These are phyloP conservation scores for Decapterus maruadsi DNA, from an alignment of 2,797 vertebrate genomes.

Conservation along the genomic window DNA sequence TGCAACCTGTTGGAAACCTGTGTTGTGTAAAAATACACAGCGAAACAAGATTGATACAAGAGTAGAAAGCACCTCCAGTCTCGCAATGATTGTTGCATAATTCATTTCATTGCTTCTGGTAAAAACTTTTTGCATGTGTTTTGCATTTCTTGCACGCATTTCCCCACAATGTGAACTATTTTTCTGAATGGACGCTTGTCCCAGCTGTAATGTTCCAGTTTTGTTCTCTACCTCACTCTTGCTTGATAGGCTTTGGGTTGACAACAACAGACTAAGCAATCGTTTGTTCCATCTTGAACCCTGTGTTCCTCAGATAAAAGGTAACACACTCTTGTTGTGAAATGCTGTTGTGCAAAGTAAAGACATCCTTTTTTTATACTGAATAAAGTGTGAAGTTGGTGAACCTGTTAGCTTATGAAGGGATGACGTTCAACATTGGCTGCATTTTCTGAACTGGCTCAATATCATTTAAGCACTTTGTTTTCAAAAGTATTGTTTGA, in stretches of 20 bases:
- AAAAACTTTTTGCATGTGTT: neutral
- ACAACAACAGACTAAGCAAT: neutral
- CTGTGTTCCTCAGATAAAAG: neutral
- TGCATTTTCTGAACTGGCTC: too few relatives aligned
- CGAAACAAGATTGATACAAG: neutral
- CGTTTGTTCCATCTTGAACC: neutral
- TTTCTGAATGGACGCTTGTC: accelerated
- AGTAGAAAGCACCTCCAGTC: neutral
- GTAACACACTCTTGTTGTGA: neutral
- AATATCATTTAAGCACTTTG: neutral
- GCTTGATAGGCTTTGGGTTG: neutral
- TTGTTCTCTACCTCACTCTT: conserved; percentile 37
- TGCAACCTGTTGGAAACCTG: neutral
- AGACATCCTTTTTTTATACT: neutral
- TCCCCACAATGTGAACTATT: neutral
- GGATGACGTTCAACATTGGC: neutral
- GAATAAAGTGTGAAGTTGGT: too few relatives aligned
- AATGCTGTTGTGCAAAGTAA: neutral
- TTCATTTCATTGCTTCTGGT: neutral
- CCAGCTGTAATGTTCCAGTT: neutral
- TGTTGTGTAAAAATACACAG: neutral
- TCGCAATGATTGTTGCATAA: neutral
- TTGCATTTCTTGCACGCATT: neutral
- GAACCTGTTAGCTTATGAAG: neutral
- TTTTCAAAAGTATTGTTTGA: neutral